Evolutionary conservation across 2,888 invertebrate genomes (phyloP), one percentile per base, ranked within the genome.

Genomic region (Ormyrus pomaceus): DNA sequence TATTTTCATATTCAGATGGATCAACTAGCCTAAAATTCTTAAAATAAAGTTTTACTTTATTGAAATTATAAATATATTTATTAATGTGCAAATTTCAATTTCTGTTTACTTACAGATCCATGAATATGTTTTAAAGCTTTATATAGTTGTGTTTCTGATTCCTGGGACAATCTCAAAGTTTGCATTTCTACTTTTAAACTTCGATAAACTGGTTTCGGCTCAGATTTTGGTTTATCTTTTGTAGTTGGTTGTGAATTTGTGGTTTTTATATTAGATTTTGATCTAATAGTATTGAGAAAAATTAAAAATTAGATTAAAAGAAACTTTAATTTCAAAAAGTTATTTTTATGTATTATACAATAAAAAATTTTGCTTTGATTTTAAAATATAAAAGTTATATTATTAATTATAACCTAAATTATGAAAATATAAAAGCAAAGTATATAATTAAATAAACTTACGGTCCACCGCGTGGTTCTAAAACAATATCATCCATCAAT

Each of bases 91-190:
- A 34, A 34, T 34, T 3, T 34, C 3, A 34, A 34, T 34, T 34
- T 46, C 9, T 64, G 53, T 46, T 46, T 83, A 83, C 92, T 93
- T 94, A 92, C 95, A 80, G 94, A 92, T n/a, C 96, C 96, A 91
- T 95, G 95, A 83, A 96, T 94, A 84, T 93, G 93, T 82, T 94
- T 93, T 71, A 96, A 89, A 3, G 96, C 95, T 82, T 96, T 95
- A 91, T 95, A 92, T 58, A 96, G 93, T 85, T 94, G 92, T 87
- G 94, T 94, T 87, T 96, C 95, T 2, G 95, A 94, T 84, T 94
- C 94, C 50, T 95, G 93, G 69, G 92, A 93, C 45, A 96, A 90
- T 6, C 94, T 92, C 65, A 96, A 90, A 6, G 94, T 94, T 86
- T 96, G 95, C 91, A 96, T 91, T 91, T 96, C 95, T 82, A 95